These are phyloP conservation scores for Oncorhynchus keta DNA, from an alignment of 2,113 vertebrate genomes.

Conservation along the genomic window DNA sequence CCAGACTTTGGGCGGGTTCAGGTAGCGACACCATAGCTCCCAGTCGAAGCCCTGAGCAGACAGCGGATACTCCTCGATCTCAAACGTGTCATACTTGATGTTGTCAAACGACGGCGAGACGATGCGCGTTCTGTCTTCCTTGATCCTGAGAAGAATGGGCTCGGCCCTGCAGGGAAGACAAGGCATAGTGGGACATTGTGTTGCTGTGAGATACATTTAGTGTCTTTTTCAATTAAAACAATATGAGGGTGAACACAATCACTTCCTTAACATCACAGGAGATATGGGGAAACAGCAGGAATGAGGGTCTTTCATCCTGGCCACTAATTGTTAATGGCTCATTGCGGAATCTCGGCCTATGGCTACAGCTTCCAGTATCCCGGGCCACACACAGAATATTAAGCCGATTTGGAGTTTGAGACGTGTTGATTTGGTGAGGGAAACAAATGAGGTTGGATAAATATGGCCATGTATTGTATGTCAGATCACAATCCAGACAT, in stretches of 20 bases:
- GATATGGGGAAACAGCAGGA: background rate
- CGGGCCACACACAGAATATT: background rate
- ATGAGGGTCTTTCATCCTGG: constrained; percentile 56
- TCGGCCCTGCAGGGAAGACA: constrained; percentile 53
- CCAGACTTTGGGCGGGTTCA: constrained; percentile 94
- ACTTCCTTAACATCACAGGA: background rate
- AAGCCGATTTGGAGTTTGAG: no score
- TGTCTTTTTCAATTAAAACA: background rate
- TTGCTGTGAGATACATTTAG: background rate
- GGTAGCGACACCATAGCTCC: constrained; percentile 96
- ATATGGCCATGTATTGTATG: background rate
- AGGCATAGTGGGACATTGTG: background rate
- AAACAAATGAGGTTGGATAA: background rate
- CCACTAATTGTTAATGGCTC: constrained; percentile 29
- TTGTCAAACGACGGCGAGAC: constrained; percentile 70
- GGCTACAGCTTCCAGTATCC: background rate
- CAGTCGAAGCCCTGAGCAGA: constrained; percentile 97
- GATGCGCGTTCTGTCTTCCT: constrained; percentile 62
- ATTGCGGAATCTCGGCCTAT: background rate
- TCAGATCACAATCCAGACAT: no score
- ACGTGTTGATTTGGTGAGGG: no score
- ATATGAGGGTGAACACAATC: background rate
- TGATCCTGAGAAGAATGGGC: constrained; percentile 65
- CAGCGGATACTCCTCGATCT: constrained; percentile 67
- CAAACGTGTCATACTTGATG: constrained; percentile 59